Evolutionary conservation across 2,113 vertebrate genomes (phyloP), one percentile per base, ranked within the genome.

Genomic region (Oostethus manadensis): DNA sequence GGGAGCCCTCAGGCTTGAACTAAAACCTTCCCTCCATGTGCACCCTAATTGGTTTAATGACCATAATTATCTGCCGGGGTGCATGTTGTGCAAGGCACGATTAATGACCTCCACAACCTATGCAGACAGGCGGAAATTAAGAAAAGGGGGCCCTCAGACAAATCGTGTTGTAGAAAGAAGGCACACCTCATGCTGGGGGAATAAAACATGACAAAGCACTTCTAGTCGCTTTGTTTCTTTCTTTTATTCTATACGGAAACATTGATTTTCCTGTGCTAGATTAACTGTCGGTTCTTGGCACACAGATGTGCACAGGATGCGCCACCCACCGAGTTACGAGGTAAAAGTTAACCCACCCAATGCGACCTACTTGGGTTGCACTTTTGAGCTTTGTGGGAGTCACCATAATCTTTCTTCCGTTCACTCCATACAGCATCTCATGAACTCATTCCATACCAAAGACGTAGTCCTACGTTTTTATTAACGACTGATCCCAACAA

Each of bases 41-140:
- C 80, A 80, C 72, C 80, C 82, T 89, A 90, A 90, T 89, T 89
- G 85, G 77, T 88, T 89, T 90, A 91, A 90, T 90, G 88, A 87
- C 84, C 47, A 68, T 88, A 85, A 91, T 91, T 91, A 91, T 90
- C 87, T 87, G 80, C 87, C 86, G 88, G 84, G 86, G 85, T 88
- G 85, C 83, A 78, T 80, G 78, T 84, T 86, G 84, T 74, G 84
- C 82, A 72, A 68, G 69, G 82, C 80, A 84, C 77, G 84, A 90
- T 90, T 88, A 90, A 89, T 89, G 83, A 79, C 77, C 80, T 84
- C 76, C 66, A 82, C 83, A 90, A 85, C 86, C 82, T 78, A 88
- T 85, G 85, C 81, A 82, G 88, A 88, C 89, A 86, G 79, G 72
- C 76, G 79, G 74, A 84, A 86, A 84, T 79, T 57, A 67, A 73